Evolutionary conservation across 2,113 vertebrate genomes (phyloP).

Genomic region (Corydoras sp.): DNA sequence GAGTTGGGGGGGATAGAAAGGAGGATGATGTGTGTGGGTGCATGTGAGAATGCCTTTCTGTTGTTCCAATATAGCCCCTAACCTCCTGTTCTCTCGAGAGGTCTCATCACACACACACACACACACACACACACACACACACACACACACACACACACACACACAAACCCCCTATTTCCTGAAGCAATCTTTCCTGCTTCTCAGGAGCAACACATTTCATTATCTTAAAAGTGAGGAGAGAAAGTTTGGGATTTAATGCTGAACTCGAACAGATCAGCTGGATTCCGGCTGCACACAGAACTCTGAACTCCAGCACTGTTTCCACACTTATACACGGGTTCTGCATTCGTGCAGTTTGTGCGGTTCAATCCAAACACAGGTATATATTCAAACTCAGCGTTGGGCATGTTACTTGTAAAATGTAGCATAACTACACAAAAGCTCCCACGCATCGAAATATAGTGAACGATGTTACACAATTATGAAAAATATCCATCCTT

Average conservation of each 20-base stretch:
- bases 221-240: conserved; percentile 12
- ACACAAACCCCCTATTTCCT: conserved; percentile 19
- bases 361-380: no score
- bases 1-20: background rate
- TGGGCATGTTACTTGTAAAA: no score
- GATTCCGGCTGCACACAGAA: no score
- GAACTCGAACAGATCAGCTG: background rate
- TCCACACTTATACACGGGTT: no score
- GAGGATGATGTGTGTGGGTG: conserved; percentile 25
- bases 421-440: no score
- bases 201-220: conserved; percentile 31
- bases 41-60: conserved; percentile 41
- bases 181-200: conserved; percentile 19
- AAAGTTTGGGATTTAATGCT: conserved; percentile 5
- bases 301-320: no score
- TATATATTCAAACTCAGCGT: no score
- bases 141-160: no score
- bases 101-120: conserved; percentile 18
- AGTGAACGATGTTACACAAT: background rate
- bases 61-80: conserved; percentile 40
- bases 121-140: conserved; percentile 5
- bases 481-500: no score
- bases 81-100: conserved; percentile 35
- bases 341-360: no score
- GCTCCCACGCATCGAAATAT: background rate